Base-by-base conservation (phyloP, 2,888 invertebrate genomes). In the Diarsia rubi region DNA sequence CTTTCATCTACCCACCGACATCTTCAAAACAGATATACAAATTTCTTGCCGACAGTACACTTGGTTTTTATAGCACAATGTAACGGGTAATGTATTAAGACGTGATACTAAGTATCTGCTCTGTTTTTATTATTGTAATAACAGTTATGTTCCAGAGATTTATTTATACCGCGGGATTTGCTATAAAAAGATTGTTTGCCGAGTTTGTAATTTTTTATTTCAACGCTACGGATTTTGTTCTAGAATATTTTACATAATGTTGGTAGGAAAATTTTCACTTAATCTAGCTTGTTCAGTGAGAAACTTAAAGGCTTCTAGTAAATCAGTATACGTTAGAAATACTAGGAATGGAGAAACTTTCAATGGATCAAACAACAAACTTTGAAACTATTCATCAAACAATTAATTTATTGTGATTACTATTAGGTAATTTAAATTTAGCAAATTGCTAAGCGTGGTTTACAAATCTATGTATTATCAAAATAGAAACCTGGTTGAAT, bases 41-140 rank as follows among this genome's bases (percentile, higher is more conserved):
- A 1, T 9, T 69, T 69, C 14, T 57, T 63, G 54, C 24, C 6
- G 24, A 78, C 71, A 0, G 19, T 77, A 78, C 63, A 44, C 69
- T 82, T 81, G 76, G 79, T 86, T 89, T 91, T 91, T 89, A 89
- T 84, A 73, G 85, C 82, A 75, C 73, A 79, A 60, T 82, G 84
- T 88, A 82, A 88, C 87, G 84, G 83, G 80, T 87, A 85, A 83
- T 88, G 86, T 89, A 85, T 85, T 81, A 82, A 78, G 78, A 81
- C 68, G 68, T 45, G 69, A 71, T 79, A 80, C 82, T 79, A 76
- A 81, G 79, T 85, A 69, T 79, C 75, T 69, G 60, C 69, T 73
- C 57, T 73, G 60, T 75, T 77, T 86, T 87, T 82, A 84, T 79
- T 79, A 77, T 82, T 81, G 77, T 73, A 74, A 81, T 78, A 84